A percentile compares a stretch with the other conserved stretches of the same genome.
These are phyloP conservation scores for Xiphophorus birchmanni DNA, from an alignment of 2,797 vertebrate genomes.

Conservation along the genomic window DNA sequence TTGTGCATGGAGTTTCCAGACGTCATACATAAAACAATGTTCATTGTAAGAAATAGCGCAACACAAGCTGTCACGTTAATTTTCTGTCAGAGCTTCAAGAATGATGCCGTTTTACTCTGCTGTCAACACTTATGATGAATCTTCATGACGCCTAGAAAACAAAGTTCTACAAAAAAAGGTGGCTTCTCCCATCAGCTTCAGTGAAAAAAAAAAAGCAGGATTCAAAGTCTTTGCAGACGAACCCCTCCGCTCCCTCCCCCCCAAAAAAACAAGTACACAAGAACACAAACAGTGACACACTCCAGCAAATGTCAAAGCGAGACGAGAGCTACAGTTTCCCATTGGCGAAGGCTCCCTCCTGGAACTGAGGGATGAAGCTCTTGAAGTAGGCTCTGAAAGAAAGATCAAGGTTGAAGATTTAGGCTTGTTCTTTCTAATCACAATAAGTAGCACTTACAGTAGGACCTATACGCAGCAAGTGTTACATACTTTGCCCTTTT, in stretches of 20 bases:
- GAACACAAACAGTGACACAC: constrained; percentile 16
- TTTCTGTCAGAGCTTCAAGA: constrained; percentile 31
- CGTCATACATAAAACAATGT: constrained; percentile 12
- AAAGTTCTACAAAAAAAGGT: constrained; percentile 13
- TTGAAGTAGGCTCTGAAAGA: constrained; percentile 91
- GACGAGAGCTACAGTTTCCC: constrained; percentile 90
- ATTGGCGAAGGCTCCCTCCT: constrained; percentile 96
- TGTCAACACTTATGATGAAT: background rate
- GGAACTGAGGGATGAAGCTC: constrained; percentile 97
- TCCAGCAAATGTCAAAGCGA: constrained; percentile 52
- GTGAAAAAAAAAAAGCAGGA: constrained; percentile 14
- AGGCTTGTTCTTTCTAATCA: background rate
- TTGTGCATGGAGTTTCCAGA: constrained; percentile 12
- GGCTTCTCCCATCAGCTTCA: constrained; percentile 3
- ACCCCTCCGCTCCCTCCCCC: no score
- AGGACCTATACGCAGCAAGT: no score
- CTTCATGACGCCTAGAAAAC: constrained; percentile 3
- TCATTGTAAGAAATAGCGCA: constrained; percentile 20
- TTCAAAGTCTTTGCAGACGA: constrained; percentile 19
- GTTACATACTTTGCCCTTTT: constrained; percentile 97
- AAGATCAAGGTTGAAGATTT: background rate
- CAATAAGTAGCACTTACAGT: background rate
- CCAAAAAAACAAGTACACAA: constrained; percentile 30
- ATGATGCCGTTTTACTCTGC: constrained; percentile 21
- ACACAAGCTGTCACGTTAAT: constrained; percentile 5